phyloP scores from a whole-genome alignment of 2,888 invertebrate species.

The Arrhopalites spinosus region DNA sequence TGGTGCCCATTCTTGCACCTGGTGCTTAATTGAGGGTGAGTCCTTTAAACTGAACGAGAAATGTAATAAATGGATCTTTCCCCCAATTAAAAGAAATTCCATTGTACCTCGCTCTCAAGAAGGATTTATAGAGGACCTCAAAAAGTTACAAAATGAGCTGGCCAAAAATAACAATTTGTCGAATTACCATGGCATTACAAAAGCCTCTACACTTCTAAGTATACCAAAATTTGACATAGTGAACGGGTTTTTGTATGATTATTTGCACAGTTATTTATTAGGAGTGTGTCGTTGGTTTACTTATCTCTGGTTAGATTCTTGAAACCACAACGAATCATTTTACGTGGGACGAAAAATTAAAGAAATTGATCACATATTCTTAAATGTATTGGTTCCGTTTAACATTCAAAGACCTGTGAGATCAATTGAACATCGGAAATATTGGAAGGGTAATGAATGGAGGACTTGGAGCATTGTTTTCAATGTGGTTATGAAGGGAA shows the following conservation, averaged over 20 bases:
- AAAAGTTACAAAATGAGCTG: neutral
- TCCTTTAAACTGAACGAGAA: neutral
- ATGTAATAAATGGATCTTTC: neutral
- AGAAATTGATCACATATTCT: too few relatives aligned
- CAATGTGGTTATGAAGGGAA: conserved; percentile 27
- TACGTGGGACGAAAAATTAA: conserved; percentile 40
- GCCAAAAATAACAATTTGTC: neutral
- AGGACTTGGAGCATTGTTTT: conserved; percentile 38
- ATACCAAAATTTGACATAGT: conserved; percentile 45
- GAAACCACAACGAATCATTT: conserved; percentile 5
- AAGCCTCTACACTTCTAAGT: conserved; percentile 26
- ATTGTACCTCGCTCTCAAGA: neutral
- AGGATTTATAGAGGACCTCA: neutral
- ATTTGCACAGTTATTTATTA: conserved; percentile 42
- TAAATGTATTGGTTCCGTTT: too few relatives aligned
- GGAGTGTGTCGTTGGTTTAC: conserved; percentile 39
- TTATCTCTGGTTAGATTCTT: conserved; percentile 38
- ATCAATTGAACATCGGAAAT: conserved; percentile 16
- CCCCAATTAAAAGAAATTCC: neutral
- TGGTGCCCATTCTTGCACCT: too few relatives aligned
- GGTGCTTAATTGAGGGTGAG: neutral
- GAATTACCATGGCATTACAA: neutral
- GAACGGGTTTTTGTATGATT: conserved; percentile 40
- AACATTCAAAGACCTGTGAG: conserved; percentile 14
- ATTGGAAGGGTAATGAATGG: conserved; percentile 50